phyloP scores from a whole-genome alignment of 1,140 invertebrate genomes.

The Thaumetopoea pityocampa region DNA sequence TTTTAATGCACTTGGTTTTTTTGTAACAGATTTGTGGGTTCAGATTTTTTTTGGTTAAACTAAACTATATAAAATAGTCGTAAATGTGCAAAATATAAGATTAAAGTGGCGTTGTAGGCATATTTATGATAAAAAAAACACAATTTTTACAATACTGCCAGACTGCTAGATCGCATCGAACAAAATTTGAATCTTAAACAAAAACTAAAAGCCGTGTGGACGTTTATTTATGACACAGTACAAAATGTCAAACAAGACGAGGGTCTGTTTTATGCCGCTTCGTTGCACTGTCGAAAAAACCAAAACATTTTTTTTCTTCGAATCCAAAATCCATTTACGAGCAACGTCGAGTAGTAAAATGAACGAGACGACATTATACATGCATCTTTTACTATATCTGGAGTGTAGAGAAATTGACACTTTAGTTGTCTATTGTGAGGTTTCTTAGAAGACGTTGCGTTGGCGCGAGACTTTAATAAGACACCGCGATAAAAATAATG shows the following conservation, averaged over 20 bases:
- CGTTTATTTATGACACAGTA: slow-evolving; percentile 59
- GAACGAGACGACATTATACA: slow-evolving; percentile 31
- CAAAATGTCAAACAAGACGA: slow-evolving; percentile 55
- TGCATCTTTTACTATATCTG: slow-evolving; percentile 16
- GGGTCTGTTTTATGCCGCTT: slow-evolving; percentile 29
- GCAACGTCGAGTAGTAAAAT: slow-evolving; percentile 57
- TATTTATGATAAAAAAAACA: slow-evolving; percentile 47
- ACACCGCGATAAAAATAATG: slow-evolving; percentile 25
- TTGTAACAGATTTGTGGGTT: neutral
- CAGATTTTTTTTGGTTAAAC: too few species aligned
- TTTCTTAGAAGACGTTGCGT: slow-evolving; percentile 45
- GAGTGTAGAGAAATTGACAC: slow-evolving; percentile 32
- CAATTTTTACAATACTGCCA: slow-evolving; percentile 28
- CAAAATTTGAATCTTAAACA: slow-evolving; percentile 46
- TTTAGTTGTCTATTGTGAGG: slow-evolving; percentile 30
- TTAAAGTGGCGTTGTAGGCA: slow-evolving; percentile 30
- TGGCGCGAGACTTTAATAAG: slow-evolving; percentile 37
- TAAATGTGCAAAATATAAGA: slow-evolving; percentile 40
- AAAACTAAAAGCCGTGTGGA: slow-evolving; percentile 36
- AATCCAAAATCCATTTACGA: slow-evolving; percentile 63
- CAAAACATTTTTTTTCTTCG: slow-evolving; percentile 70
- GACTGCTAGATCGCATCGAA: slow-evolving; percentile 44
- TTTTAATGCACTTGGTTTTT: slow-evolving; percentile 16
- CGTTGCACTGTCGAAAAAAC: slow-evolving; percentile 49
- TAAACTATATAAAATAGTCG: too few species aligned